Evolutionary conservation across 2,888 invertebrate species (phyloP), one percentile per base, ranked within the genome.

Genomic region (Pomacea canaliculata): DNA sequence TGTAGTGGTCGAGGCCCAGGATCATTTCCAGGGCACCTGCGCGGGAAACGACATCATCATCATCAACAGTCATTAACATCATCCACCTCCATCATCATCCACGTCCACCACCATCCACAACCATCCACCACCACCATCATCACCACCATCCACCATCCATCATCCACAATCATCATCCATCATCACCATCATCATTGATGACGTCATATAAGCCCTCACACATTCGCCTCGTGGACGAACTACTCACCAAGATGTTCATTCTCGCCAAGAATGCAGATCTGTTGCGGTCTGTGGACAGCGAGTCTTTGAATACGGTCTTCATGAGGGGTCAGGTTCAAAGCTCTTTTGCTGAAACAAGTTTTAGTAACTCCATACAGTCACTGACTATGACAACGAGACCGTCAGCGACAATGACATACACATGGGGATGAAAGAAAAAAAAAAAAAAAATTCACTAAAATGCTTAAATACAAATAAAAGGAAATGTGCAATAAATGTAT

Each of bases 191-290:
- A 56, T 56, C 51, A 56, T 23, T 23, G n/a, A 23, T 23, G 23
- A 23, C 23, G 23, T 56, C 51, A 13, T 0, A 37, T 37, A 37
- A 37, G 37, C 37, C 3, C 37, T 37, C 37, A 37, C 37, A 37
- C 37, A 37, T 5, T 37, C 5, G 37, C 37, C 5, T 37, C 37
- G 37, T 5, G 23, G 37, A 37, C 37, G 37, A 37, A 18, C 13
- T 51, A 70, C 81, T 70, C 78, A 87, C 87, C 87, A 10, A 86
- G 78, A 10, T 81, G 78, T 81, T 87, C 87, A 69, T 86, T 86
- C 16, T 81, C 81, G 27, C 86, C 87, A 7, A 87, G 81, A 8
- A 87, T 70, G 78, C 87, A 87, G 79, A 87, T 83, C 70, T 82
- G 85, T 69, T 82, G 80, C 5, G 82, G 78, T 75, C 78, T 84